phyloP scores from a whole-genome alignment of 2,888 invertebrate species.

The Cantharis lateralis region DNA sequence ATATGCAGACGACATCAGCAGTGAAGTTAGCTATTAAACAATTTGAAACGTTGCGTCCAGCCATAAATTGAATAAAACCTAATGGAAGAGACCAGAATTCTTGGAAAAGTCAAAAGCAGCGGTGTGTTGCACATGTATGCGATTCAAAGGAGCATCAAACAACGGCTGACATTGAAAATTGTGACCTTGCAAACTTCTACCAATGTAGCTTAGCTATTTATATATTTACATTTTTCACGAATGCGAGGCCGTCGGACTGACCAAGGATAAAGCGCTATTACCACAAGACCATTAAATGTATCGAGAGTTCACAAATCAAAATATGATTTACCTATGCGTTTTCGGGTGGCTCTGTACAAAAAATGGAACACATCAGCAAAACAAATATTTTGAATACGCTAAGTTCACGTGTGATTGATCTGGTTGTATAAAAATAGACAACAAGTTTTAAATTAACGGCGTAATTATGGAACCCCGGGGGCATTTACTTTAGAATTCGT shows the following conservation, averaged over 20 bases:
- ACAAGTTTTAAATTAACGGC: background rate
- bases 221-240: constrained; percentile 30
- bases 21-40: background rate
- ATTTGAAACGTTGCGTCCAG: constrained; percentile 4
- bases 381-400: background rate
- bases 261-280: constrained; percentile 32
- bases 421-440: background rate
- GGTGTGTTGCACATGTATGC: constrained; percentile 18
- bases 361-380: background rate
- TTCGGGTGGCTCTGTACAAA: background rate
- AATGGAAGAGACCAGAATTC: constrained; percentile 12
- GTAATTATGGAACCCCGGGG: background rate
- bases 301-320: constrained; percentile 12
- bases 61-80: constrained; percentile 11
- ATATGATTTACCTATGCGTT: background rate
- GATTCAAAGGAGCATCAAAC: constrained; percentile 19
- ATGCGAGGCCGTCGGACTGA: constrained; percentile 29
- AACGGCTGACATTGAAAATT: constrained; percentile 34
- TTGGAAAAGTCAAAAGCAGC: constrained; percentile 16
- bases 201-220: constrained; percentile 24
- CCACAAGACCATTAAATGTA: constrained; percentile 24
- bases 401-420: constrained; percentile 1
- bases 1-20: background rate
- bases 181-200: constrained; percentile 34
- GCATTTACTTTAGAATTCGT: background rate